Conservation (phyloP, 2,797 vertebrate genomes). For the Silurus lanzhouensis region DNA sequence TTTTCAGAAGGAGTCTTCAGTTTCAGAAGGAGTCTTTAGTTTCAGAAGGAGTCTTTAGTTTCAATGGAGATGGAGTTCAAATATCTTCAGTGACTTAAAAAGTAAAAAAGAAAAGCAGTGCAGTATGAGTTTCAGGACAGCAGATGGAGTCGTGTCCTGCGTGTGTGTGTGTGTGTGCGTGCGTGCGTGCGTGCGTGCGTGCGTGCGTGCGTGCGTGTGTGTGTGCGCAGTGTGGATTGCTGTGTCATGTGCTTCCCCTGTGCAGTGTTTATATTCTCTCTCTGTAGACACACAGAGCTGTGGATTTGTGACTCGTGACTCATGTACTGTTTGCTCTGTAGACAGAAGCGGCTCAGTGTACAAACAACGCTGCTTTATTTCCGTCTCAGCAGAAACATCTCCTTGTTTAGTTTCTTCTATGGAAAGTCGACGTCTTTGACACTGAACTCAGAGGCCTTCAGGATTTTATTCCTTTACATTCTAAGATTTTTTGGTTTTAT, state of each 20-base stretch:
- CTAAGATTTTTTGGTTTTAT: neutral
- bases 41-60: too few relatives aligned
- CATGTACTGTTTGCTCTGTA: constrained; percentile 34
- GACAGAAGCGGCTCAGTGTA: neutral
- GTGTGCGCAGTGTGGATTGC: neutral
- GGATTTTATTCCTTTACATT: neutral
- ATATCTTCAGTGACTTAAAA: neutral
- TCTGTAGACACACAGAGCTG: neutral
- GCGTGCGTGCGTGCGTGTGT: constrained; percentile 2
- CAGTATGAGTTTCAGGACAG: neutral
- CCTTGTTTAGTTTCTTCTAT: neutral
- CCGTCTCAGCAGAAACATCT: neutral
- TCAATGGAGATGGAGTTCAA: neutral
- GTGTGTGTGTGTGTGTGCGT: constrained; percentile 14
- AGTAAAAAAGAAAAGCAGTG: neutral
- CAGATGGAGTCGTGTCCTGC: constrained; percentile 6
- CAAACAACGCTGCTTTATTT: neutral
- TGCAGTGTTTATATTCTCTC: constrained; percentile 9
- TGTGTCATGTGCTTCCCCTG: neutral
- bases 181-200: constrained; percentile 28
- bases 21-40: too few relatives aligned
- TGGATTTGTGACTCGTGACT: constrained; percentile 31
- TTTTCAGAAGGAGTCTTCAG: too few relatives aligned
- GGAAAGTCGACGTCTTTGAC: neutral
- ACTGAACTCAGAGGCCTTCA: neutral